Evolutionary conservation across 2,888 invertebrate species (phyloP).

Genomic region (Anarsia innoxiella): DNA sequence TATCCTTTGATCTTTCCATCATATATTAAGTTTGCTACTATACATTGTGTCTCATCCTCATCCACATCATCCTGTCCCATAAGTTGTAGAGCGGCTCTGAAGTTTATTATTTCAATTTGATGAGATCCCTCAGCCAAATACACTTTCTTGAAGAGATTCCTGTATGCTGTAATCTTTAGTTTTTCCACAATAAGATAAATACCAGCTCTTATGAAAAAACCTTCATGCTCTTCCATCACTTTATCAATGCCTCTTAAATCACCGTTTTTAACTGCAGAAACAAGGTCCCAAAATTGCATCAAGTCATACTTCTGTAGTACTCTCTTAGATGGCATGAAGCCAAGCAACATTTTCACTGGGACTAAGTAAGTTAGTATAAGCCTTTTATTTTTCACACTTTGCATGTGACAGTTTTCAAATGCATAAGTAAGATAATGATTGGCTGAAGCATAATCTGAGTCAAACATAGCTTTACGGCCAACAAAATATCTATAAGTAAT

Average conservation of each 20-base stretch:
- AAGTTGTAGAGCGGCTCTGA: slow-evolving; percentile 87
- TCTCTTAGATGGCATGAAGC: slow-evolving; percentile 90
- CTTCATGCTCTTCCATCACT: slow-evolving; percentile 89
- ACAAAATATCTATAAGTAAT: slow-evolving; percentile 98
- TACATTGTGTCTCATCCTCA: slow-evolving; percentile 96
- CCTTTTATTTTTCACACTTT: slow-evolving; percentile 89
- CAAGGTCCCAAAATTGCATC: slow-evolving; percentile 91
- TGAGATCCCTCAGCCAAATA: slow-evolving; percentile 85
- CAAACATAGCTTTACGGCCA: slow-evolving; percentile 98
- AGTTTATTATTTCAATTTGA: slow-evolving; percentile 90
- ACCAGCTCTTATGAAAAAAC: slow-evolving; percentile 96
- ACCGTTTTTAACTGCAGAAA: slow-evolving; percentile 91
- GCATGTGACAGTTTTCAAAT: slow-evolving; percentile 90
- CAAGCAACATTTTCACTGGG: slow-evolving; percentile 97
- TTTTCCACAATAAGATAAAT: slow-evolving; percentile 98
- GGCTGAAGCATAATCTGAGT: slow-evolving; percentile 95
- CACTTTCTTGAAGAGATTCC: slow-evolving; percentile 96
- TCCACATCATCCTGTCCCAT: slow-evolving; percentile 91
- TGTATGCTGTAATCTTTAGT: slow-evolving; percentile 93
- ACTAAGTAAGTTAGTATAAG: slow-evolving; percentile 95
- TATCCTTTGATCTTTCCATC: slow-evolving; percentile 99
- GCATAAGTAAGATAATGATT: slow-evolving; percentile 95
- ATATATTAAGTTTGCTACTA: slow-evolving; percentile 96
- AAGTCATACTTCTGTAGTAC: slow-evolving; percentile 93
- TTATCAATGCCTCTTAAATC: slow-evolving; percentile 88